Evolutionary conservation across 2,888 invertebrate species (phyloP).

Genomic region (Nomada hirtipes): DNA sequence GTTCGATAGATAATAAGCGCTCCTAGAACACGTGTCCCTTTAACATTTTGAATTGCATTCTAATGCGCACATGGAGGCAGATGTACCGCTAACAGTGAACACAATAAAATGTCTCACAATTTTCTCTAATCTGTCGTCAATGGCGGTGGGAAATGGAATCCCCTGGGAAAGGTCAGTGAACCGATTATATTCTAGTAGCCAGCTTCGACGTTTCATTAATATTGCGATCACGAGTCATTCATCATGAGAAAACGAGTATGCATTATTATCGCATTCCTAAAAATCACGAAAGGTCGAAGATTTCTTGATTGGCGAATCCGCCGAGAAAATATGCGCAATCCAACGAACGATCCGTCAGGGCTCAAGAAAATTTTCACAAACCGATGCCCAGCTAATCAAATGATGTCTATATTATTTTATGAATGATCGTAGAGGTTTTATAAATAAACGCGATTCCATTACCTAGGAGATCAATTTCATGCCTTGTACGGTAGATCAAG

Average conservation of each 20-base stretch:
- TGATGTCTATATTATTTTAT: neutral
- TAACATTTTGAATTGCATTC: conserved; percentile 27
- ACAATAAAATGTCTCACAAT: conserved; percentile 40
- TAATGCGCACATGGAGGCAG: conserved; percentile 2
- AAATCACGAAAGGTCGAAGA: neutral
- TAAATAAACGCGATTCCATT: neutral
- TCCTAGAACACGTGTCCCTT: conserved; percentile 3
- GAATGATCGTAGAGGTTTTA: neutral
- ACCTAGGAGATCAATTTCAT: neutral
- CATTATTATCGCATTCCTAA: neutral
- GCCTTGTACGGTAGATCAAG: neutral
- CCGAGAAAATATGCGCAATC: no score
- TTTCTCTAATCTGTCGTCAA: conserved; percentile 38
- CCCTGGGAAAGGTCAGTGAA: conserved; percentile 28
- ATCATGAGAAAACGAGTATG: neutral
- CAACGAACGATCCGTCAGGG: neutral
- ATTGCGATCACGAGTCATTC: neutral
- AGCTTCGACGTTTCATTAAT: conserved; percentile 37
- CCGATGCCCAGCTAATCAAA: neutral
- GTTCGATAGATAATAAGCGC: conserved; percentile 10
- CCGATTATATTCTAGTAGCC: conserved; percentile 13
- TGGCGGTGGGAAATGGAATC: conserved; percentile 28
- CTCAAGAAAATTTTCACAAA: neutral
- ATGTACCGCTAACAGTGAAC: conserved; percentile 4
- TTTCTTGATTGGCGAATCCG: neutral